Percentiles rank a stretch among this genome's conserved stretches.
phyloP scores from a whole-genome alignment of 2,113 vertebrate species.

The Odontophorus gujanensis region DNA sequence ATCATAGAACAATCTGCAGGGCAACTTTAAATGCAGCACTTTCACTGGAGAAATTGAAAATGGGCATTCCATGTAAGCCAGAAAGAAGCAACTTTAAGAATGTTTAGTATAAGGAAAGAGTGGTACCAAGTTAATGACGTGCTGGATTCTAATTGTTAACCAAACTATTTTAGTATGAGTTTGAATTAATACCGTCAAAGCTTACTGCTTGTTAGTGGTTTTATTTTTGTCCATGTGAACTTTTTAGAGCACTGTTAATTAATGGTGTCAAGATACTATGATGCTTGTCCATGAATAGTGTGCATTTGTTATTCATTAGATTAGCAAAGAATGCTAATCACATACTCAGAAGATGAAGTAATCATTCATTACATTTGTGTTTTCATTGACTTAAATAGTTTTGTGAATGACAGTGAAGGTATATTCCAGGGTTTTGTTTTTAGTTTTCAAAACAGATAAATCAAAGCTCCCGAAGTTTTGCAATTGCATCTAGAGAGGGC shows the following conservation, averaged over 20 bases:
- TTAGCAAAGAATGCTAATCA: not conserved
- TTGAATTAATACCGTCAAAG: not conserved
- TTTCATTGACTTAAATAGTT: not conserved
- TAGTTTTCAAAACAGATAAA: not conserved
- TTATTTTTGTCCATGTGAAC: not conserved
- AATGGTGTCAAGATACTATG: not conserved
- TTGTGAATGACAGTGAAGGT: not conserved
- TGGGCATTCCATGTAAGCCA: not conserved
- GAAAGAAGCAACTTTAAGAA: not conserved
- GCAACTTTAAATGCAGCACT: not conserved
- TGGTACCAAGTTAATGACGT: not conserved
- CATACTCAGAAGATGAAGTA: not conserved
- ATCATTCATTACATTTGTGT: not conserved
- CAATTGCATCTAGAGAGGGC: not conserved
- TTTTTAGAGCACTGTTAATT: not conserved
- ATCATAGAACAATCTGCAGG: not conserved
- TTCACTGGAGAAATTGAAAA: not conserved
- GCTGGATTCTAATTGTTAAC: not conserved
- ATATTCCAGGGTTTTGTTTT: not conserved
- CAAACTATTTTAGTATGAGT: not conserved
- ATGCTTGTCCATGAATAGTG: not conserved
- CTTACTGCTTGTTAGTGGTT: not conserved
- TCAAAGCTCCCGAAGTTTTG: not conserved
- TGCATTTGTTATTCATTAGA: constrained; percentile 3
- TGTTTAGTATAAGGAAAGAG: not conserved